A percentile compares a stretch with the other conserved stretches of the same genome.
These are phyloP conservation scores for Astreopora myriophthalma DNA, from an alignment of 64 coral and sea anemone species.

Conservation along the genomic window DNA sequence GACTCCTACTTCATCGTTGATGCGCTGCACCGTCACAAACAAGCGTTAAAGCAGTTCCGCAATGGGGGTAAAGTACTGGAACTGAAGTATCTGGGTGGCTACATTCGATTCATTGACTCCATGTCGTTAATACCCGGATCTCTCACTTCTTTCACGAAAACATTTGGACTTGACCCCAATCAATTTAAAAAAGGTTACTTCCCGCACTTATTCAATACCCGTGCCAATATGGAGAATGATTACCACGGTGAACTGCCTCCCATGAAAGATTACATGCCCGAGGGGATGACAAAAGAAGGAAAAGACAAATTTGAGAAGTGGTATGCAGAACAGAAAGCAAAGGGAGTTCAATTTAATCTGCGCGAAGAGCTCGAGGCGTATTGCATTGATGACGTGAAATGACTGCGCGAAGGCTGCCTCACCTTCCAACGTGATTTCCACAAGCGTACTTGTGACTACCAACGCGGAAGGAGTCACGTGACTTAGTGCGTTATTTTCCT, in stretches of 20 bases:
- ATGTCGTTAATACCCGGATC: not conserved
- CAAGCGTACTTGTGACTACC: not conserved
- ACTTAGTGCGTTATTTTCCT: no score
- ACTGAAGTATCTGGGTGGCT: not conserved
- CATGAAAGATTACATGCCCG: no score
- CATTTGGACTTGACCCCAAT: not conserved
- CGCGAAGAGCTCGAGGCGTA: conserved; percentile 37
- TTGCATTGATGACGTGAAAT: conserved; percentile 26
- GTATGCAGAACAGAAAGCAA: not conserved
- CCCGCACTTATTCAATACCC: no score
- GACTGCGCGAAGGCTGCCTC: not conserved
- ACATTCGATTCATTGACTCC: not conserved
- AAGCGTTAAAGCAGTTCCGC: not conserved
- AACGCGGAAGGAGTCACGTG: no score
- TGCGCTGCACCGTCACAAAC: no score
- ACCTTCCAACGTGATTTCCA: not conserved
- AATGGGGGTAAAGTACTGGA: conserved; percentile 25
- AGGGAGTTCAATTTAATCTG: not conserved
- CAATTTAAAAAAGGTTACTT: not conserved
- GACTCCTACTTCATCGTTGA: no score
- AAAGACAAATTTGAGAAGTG: not conserved
- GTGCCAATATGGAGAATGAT: no score
- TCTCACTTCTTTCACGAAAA: no score
- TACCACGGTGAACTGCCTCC: no score
- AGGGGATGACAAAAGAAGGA: no score